Percentiles rank a stretch among this genome's conserved stretches.
phyloP scores from a whole-genome alignment of 2,888 invertebrate genomes.

The Aelia acuminata region DNA sequence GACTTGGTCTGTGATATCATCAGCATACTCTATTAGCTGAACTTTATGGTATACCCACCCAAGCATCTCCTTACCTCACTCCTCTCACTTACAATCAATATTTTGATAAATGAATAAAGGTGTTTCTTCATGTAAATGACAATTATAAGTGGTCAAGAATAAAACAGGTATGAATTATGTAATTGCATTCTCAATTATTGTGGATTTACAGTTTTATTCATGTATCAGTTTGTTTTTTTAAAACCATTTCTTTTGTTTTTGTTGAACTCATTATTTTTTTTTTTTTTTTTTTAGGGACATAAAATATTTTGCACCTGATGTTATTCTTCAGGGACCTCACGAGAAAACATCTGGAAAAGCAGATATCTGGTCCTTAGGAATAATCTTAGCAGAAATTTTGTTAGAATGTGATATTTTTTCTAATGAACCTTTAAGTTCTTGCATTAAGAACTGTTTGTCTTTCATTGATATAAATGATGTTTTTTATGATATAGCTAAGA shows the following conservation, averaged over 20 bases:
- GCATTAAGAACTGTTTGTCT: slow-evolving; percentile 82
- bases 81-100: background rate
- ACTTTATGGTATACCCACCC: background rate
- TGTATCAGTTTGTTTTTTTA: background rate
- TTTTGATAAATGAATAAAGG: background rate
- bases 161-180: background rate
- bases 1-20: too few relatives aligned
- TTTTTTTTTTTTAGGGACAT: slow-evolving; percentile 75
- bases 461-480: slow-evolving; percentile 71
- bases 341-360: slow-evolving; percentile 77
- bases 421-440: slow-evolving; percentile 75
- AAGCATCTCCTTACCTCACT: background rate
- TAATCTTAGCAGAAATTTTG: slow-evolving; percentile 86
- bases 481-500: slow-evolving; percentile 82
- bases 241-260: background rate
- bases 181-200: background rate
- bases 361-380: slow-evolving; percentile 96
- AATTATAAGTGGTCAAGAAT: background rate
- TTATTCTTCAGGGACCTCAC: slow-evolving; percentile 77
- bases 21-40: background rate
- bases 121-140: background rate
- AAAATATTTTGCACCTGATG: slow-evolving; percentile 86
- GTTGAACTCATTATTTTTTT: background rate
- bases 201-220: background rate
- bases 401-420: slow-evolving; percentile 81